Conservation (phyloP, 2,888 invertebrate genomes). For the Dusona sp. region DNA sequence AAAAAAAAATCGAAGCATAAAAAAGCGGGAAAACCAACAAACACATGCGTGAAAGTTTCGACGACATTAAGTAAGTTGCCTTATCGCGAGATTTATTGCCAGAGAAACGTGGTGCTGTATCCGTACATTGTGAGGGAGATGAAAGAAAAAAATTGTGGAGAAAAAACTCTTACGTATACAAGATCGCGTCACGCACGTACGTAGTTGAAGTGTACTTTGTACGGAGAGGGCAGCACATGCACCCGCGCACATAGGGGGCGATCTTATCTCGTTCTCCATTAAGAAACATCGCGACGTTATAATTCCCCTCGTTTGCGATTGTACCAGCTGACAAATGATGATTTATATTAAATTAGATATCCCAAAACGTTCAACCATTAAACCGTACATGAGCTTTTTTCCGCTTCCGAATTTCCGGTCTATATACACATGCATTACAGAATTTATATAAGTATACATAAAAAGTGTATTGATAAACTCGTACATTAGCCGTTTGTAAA, state of each 20-base stretch:
- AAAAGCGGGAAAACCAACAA: background rate
- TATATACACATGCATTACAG: background rate
- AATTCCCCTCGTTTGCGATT: conserved; percentile 70
- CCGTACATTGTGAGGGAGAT: conserved; percentile 4
- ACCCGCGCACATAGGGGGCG: conserved; percentile 67
- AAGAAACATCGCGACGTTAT: conserved; percentile 75
- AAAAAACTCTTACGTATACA: conserved; percentile 25
- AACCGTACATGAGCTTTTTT: conserved; percentile 61
- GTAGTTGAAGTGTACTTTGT: conserved; percentile 39
- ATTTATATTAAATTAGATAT: conserved; percentile 76
- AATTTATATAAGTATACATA: too few relatives aligned
- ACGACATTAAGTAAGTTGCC: conserved; percentile 61
- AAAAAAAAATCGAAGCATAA: background rate
- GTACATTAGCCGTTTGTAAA: too few relatives aligned
- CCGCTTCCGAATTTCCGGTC: conserved; percentile 44
- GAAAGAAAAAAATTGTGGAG: conserved; percentile 18
- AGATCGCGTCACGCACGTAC: conserved; percentile 66
- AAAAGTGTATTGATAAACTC: too few relatives aligned
- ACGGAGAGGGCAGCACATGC: conserved; percentile 35
- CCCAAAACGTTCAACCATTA: conserved; percentile 59
- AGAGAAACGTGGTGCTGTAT: conserved; percentile 51
- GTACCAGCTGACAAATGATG: conserved; percentile 73
- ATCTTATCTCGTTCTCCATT: conserved; percentile 77
- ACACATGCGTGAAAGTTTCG: conserved; percentile 50
- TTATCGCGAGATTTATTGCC: conserved; percentile 72